A percentile compares a stretch with the other conserved stretches of the same genome.
Evolutionary conservation across 2,888 invertebrate genomes (phyloP).

Genomic region (Ephialtes manifestator): DNA sequence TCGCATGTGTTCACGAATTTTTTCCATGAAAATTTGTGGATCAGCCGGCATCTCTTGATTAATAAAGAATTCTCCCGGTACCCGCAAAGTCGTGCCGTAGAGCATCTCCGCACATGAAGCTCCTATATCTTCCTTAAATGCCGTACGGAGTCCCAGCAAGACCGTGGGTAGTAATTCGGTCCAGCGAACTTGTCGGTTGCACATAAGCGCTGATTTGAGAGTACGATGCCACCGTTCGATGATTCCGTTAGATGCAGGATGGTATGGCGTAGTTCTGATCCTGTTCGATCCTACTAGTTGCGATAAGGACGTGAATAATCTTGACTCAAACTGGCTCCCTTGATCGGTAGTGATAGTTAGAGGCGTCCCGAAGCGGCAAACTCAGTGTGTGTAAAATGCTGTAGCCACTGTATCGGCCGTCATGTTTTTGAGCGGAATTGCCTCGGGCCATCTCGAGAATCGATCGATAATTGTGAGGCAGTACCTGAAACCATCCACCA

Average conservation of each 20-base stretch:
- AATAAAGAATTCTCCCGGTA: constrained; percentile 73
- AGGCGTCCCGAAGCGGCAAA: constrained; percentile 84
- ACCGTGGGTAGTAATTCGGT: constrained; percentile 77
- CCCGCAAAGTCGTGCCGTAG: constrained; percentile 66
- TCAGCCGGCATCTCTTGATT: constrained; percentile 52
- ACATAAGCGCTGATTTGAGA: constrained; percentile 82
- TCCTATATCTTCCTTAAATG: constrained; percentile 72
- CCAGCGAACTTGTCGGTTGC: constrained; percentile 74
- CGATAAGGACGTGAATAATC: constrained; percentile 71
- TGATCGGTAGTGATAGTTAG: constrained; percentile 78
- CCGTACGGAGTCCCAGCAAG: constrained; percentile 78
- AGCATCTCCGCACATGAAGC: constrained; percentile 69
- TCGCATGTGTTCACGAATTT: constrained; percentile 63
- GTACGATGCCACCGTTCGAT: constrained; percentile 84
- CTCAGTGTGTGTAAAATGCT: constrained; percentile 80
- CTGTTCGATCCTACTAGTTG: constrained; percentile 69
- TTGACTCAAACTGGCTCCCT: constrained; percentile 79
- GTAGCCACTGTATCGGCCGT: constrained; percentile 73
- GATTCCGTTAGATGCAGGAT: constrained; percentile 83
- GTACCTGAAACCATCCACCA: constrained; percentile 76
- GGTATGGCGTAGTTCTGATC: constrained; percentile 76
- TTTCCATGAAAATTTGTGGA: constrained; percentile 65
- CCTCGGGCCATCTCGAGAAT: constrained; percentile 70
- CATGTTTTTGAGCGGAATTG: constrained; percentile 48
- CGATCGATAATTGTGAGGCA: constrained; percentile 80